A percentile compares a stretch with the other conserved stretches of the same genome.
Evolutionary conservation across 2,113 vertebrate species (phyloP).

Genomic region (Nycticryphes semicollaris): DNA sequence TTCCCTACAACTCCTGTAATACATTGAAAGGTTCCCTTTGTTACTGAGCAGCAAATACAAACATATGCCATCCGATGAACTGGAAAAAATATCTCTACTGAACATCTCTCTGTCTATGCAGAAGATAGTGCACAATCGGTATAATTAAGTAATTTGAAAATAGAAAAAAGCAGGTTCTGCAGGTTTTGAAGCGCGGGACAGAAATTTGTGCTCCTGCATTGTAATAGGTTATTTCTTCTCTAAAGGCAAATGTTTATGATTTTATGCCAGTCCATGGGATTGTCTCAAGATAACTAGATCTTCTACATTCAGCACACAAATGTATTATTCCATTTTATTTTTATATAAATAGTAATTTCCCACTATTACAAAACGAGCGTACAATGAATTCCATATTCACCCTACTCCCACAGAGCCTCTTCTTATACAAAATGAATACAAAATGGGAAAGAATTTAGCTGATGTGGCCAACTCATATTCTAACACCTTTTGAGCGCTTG

Average conservation of each 20-base stretch:
- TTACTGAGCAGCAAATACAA: background rate
- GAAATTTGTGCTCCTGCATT: slow-evolving; percentile 23
- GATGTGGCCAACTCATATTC: background rate
- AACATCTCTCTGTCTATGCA: background rate
- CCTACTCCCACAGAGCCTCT: background rate
- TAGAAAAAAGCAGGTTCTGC: background rate
- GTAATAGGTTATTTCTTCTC: slow-evolving; percentile 34
- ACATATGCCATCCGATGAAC: background rate
- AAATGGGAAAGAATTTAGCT: background rate
- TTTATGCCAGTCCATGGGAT: slow-evolving; percentile 8
- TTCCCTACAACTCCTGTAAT: background rate
- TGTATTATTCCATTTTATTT: slow-evolving; percentile 21
- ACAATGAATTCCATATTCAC: background rate
- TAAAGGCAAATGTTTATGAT: slow-evolving; percentile 20
- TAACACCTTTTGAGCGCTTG: background rate
- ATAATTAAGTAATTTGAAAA: slow-evolving; percentile 34
- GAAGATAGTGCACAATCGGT: background rate
- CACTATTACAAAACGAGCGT: background rate
- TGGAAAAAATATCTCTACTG: background rate
- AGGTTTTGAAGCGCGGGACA: background rate
- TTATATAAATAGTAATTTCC: slow-evolving; percentile 41
- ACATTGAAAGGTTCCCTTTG: background rate
- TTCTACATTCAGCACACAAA: slow-evolving; percentile 36
- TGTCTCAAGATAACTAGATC: slow-evolving; percentile 20
- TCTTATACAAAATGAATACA: background rate